These are phyloP conservation scores for Alauda arvensis DNA, from an alignment of 2,797 vertebrate genomes.

Conservation along the genomic window DNA sequence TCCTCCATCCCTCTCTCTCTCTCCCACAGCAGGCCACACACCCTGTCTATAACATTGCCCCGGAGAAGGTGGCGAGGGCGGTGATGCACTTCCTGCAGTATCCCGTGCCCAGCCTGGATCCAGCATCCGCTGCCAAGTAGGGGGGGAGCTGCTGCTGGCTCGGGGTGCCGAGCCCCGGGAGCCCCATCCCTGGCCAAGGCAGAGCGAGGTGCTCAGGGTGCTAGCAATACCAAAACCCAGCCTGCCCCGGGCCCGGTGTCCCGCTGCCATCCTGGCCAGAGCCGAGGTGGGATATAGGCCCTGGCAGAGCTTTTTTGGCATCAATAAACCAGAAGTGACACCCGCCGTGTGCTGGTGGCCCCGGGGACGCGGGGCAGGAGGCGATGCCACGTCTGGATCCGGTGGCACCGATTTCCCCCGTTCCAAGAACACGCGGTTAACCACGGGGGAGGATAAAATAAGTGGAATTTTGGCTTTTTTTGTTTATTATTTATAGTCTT, in stretches of 20 bases:
- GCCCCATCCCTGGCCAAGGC: neutral
- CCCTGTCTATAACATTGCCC: constrained; percentile 94
- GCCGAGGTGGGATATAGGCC: neutral
- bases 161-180: neutral
- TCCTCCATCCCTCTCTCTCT: neutral
- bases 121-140: neutral
- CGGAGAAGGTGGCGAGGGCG: constrained; percentile 87
- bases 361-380: neutral
- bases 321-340: constrained; percentile 1
- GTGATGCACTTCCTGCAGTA: constrained; percentile 83
- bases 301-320: neutral
- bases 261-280: neutral
- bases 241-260: neutral
- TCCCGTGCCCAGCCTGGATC: constrained; percentile 69
- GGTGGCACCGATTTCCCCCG: neutral
- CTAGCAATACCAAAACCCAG: constrained; percentile 64
- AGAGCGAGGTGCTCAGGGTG: constrained; percentile 29
- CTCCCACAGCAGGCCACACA: constrained; percentile 84
- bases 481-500: constrained; percentile 90
- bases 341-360: neutral
- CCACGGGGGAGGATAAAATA: constrained; percentile 79
- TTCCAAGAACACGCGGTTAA: constrained; percentile 46
- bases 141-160: neutral
- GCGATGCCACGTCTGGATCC: neutral
- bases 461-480: constrained; percentile 74